These are phyloP conservation scores for Drosophila rubida DNA, from an alignment of 2,888 invertebrate species.

Conservation along the genomic window DNA sequence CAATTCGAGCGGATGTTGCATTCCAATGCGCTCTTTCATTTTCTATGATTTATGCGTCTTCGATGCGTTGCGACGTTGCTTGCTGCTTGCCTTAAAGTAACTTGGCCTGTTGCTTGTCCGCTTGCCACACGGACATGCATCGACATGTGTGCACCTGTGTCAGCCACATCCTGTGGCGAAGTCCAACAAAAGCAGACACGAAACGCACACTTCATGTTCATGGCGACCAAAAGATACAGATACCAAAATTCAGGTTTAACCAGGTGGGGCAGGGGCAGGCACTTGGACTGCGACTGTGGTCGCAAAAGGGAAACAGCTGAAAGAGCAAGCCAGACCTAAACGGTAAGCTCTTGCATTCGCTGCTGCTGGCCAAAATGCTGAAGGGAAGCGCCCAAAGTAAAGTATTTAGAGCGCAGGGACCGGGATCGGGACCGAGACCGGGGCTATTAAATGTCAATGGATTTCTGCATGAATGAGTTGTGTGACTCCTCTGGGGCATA, in stretches of 20 bases:
- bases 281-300: not conserved
- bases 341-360: conserved; percentile 12
- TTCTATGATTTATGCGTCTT: conserved; percentile 24
- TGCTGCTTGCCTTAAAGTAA: conserved; percentile 54
- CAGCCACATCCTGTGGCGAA: conserved; percentile 71
- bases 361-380: conserved; percentile 20
- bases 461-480: conserved; percentile 80
- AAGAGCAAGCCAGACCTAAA: conserved; percentile 14
- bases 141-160: conserved; percentile 76
- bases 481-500: conserved; percentile 54
- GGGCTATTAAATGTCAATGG: conserved; percentile 82
- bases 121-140: conserved; percentile 26
- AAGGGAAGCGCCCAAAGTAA: conserved; percentile 11
- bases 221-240: conserved; percentile 36
- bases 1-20: conserved; percentile 46
- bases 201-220: conserved; percentile 20
- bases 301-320: conserved; percentile 44
- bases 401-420: conserved; percentile 52
- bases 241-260: conserved; percentile 77
- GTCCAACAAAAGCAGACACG: conserved; percentile 18
- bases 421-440: conserved; percentile 22
- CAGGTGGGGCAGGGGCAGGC: not conserved
- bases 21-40: conserved; percentile 56
- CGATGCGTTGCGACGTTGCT: not conserved
- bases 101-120: conserved; percentile 52